phyloP scores from a whole-genome alignment of 2,797 vertebrate species.

The Meda fulgida region DNA sequence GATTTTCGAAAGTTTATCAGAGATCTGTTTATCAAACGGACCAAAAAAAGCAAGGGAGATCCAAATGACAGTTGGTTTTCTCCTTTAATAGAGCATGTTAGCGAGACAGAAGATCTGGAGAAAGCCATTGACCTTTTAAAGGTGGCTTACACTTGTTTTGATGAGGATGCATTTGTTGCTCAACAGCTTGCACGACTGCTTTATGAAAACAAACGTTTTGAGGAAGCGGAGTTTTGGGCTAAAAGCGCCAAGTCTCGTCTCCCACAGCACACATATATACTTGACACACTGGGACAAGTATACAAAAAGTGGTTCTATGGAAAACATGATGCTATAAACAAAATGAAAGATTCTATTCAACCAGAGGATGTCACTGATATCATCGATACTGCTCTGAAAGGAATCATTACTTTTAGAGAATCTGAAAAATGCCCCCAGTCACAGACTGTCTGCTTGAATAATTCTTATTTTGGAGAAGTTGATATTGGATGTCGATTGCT shows the following conservation, averaged over 20 bases:
- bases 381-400: slow-evolving; percentile 78
- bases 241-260: slow-evolving; percentile 69
- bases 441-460: slow-evolving; percentile 74
- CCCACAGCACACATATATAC: slow-evolving; percentile 80
- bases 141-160: slow-evolving; percentile 74
- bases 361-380: slow-evolving; percentile 65
- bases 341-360: slow-evolving; percentile 51
- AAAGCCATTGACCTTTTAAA: slow-evolving; percentile 77
- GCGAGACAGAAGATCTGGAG: slow-evolving; percentile 65
- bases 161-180: slow-evolving; percentile 80
- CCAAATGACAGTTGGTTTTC: slow-evolving; percentile 79
- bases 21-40: slow-evolving; percentile 79
- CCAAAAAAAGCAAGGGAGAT: slow-evolving; percentile 80
- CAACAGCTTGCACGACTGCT: slow-evolving; percentile 85
- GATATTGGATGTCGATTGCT: slow-evolving; percentile 83
- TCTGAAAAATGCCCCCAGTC: slow-evolving; percentile 74
- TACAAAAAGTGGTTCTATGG: slow-evolving; percentile 81
- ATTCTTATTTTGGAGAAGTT: slow-evolving; percentile 77
- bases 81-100: slow-evolving; percentile 82
- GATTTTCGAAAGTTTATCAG: slow-evolving; percentile 77
- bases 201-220: slow-evolving; percentile 75
- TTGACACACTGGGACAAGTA: slow-evolving; percentile 87
- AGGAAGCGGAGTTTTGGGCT: slow-evolving; percentile 81
- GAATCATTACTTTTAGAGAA: slow-evolving; percentile 80
- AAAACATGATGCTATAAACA: slow-evolving; percentile 64